Evolutionary conservation across 2,113 vertebrate species (phyloP), one percentile per base, ranked within the genome.

Genomic region (Poecile atricapillus): DNA sequence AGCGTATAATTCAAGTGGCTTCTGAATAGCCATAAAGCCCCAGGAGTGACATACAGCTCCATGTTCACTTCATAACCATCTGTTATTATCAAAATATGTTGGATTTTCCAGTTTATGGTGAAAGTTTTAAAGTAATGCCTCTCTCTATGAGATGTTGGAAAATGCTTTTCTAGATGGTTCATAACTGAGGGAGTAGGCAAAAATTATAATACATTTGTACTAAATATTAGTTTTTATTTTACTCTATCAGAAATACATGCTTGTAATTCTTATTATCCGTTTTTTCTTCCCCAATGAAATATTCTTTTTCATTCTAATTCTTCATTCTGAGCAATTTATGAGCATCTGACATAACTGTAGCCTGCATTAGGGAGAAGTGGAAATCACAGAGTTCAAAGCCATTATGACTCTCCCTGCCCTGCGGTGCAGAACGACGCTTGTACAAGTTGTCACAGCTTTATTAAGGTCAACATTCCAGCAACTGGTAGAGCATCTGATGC

Each of bases 1-100:
- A 89, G 33, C 4, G 0, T 75, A 78, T 84, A 95, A 91, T 89
- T 94, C 82, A 95, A 95, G 93, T 76, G 69, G 73, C 65, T 94
- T 94, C 53, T 94, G 89, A 95, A 90, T 64, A 68, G 79, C 52
- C 76, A 56, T 60, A 75, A 70, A 83, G 44, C 22, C 91, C 87
- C 93, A 82, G 28, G 83, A 90, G 93, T 95, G 68, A 94, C 92
- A 91, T 80, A 78, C 33, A 93, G 73, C 76, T 84, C 90, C 43
- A 13, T 58, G 73, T 60, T 91, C 75, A 69, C 60, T 86, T 63
- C 82, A 75, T n/a, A 94, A 78, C 87, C 78, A 86, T 92, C 87
- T 95, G 87, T 68, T 94, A 89, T 77, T 95, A 63, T 91, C 89
- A 93, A 95, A 93, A 37, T 44, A 56, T 33, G 37, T 43, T 58